phyloP scores from a whole-genome alignment of 2,113 vertebrate genomes.

The Haplotaxodon microlepis region DNA sequence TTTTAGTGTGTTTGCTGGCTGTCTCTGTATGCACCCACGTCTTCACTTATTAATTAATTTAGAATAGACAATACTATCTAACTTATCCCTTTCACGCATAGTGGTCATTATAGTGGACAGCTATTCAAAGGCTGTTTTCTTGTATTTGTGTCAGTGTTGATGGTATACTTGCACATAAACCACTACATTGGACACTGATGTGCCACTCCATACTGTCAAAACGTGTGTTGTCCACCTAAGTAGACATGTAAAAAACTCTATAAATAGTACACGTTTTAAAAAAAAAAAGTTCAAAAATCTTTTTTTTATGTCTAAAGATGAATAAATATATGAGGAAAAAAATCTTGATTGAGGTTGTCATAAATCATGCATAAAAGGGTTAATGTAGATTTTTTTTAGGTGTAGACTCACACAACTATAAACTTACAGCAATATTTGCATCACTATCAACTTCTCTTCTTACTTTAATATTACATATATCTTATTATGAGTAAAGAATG shows the following conservation, averaged over 20 bases:
- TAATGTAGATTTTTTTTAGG: background rate
- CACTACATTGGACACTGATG: background rate
- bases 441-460: background rate
- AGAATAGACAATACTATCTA: rapidly evolving
- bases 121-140: background rate
- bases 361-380: background rate
- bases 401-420: background rate
- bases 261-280: no score
- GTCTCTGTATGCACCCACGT: background rate
- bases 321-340: background rate
- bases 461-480: background rate
- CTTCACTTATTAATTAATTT: background rate
- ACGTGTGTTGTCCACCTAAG: background rate
- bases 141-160: background rate
- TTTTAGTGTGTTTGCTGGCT: background rate
- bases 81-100: background rate
- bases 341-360: background rate
- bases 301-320: background rate
- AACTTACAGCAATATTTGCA: background rate
- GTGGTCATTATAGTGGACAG: background rate
- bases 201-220: background rate
- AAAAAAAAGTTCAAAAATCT: background rate
- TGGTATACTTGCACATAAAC: background rate
- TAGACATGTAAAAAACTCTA: background rate
- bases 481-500: background rate